phyloP scores from a whole-genome alignment of 2,888 invertebrate genomes.

The Pandemis heparana region DNA sequence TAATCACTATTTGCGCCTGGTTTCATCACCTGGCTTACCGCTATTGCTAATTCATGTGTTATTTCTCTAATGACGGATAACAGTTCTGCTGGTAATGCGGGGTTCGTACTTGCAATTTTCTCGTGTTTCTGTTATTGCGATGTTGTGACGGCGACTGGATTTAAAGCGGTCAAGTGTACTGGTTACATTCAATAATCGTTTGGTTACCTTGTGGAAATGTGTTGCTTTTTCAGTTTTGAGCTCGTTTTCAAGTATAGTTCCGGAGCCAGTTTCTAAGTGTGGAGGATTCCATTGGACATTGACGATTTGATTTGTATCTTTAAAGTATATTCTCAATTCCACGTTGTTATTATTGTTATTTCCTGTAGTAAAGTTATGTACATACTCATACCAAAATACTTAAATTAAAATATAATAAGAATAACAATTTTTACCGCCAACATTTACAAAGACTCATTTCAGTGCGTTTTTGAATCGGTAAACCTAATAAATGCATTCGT shows the following conservation, averaged over 20 bases:
- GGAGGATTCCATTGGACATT: too few species aligned
- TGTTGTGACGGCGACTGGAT: conserved; percentile 42
- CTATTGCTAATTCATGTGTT: conserved; percentile 60
- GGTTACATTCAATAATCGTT: background rate
- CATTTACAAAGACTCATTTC: too few species aligned
- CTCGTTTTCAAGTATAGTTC: background rate
- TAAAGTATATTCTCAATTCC: too few species aligned
- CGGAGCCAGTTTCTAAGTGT: background rate
- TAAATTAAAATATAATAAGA: too few species aligned
- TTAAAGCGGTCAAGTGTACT: conserved; percentile 26
- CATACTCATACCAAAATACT: too few species aligned
- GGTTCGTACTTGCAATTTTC: conserved; percentile 44
- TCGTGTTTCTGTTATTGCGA: conserved; percentile 45
- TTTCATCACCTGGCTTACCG: conserved; percentile 51
- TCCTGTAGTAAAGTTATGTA: too few species aligned
- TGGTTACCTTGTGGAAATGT: background rate
- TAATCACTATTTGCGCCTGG: conserved; percentile 48
- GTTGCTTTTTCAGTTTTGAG: background rate
- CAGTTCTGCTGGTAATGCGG: conserved; percentile 48
- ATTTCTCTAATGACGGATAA: conserved; percentile 60
- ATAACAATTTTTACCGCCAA: too few species aligned
- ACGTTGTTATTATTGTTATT: too few species aligned
- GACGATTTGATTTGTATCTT: too few species aligned
- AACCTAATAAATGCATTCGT: background rate
- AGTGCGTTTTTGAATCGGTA: background rate